A percentile compares a stretch with the other conserved stretches of the same genome.
Evolutionary conservation across 2,113 vertebrate genomes (phyloP).

Genomic region (Oncorhynchus masou): DNA sequence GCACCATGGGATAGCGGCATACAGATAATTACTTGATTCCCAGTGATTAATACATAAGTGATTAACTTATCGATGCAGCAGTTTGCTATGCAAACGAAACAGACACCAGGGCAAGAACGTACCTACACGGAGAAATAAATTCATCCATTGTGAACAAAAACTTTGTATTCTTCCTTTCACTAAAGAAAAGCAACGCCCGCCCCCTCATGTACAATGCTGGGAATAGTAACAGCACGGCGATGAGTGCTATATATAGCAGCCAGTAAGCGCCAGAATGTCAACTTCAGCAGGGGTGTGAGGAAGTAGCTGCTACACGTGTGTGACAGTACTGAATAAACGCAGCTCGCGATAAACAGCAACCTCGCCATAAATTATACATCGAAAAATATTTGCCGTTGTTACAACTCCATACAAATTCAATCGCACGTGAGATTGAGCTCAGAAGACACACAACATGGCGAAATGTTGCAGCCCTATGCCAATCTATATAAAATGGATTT

Average conservation of each 20-base stretch:
- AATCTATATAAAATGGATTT: neutral
- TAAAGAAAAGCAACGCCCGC: conserved; percentile 51
- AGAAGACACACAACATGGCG: neutral
- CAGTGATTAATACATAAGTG: no score
- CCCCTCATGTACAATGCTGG: conserved; percentile 76
- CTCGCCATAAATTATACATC: conserved; percentile 6
- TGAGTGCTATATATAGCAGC: conserved; percentile 79
- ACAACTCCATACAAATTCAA: neutral
- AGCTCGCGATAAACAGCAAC: conserved; percentile 47
- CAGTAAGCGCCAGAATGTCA: conserved; percentile 79
- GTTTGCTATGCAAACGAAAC: neutral
- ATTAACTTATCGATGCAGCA: neutral
- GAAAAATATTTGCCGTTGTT: neutral
- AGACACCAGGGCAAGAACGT: conserved; percentile 10
- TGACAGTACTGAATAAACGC: conserved; percentile 54
- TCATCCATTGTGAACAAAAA: conserved; percentile 55
- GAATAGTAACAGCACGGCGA: conserved; percentile 79
- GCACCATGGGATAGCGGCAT: neutral
- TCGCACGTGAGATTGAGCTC: neutral
- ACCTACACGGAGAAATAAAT: conserved; percentile 7
- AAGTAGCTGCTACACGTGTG: conserved; percentile 59
- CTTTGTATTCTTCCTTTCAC: conserved; percentile 58
- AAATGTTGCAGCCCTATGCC: no score
- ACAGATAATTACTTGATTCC: neutral
- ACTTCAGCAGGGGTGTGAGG: conserved; percentile 54